Percentiles rank a stretch among this genome's conserved stretches.
These are phyloP conservation scores for Leucophenga montana DNA, from an alignment of 2,888 invertebrate genomes.

Conservation along the genomic window DNA sequence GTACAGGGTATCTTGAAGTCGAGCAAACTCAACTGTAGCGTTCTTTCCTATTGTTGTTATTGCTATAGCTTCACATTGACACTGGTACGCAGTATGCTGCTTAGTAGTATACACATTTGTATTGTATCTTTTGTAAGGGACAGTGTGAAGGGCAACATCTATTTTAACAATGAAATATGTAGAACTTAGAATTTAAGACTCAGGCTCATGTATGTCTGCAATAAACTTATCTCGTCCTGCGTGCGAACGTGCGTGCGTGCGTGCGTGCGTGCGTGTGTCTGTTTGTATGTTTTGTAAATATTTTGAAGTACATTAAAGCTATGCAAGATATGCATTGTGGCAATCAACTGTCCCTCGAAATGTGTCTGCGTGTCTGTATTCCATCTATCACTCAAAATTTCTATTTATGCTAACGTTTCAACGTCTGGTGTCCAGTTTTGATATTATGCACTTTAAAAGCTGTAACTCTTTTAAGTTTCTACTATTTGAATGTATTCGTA, in stretches of 20 bases:
- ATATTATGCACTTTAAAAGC: too few species aligned
- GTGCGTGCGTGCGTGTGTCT: conserved; percentile 34
- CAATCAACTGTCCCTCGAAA: too few species aligned
- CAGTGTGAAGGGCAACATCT: neutral
- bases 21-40: too few species aligned
- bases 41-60: too few species aligned
- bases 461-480: too few species aligned
- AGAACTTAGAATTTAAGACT: conserved; percentile 6
- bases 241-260: too few species aligned
- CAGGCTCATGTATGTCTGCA: conserved; percentile 22
- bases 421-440: too few species aligned
- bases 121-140: neutral
- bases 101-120: neutral
- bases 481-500: too few species aligned
- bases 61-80: neutral
- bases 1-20: too few species aligned
- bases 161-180: neutral
- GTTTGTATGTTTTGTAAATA: conserved; percentile 2
- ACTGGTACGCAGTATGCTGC: too few species aligned
- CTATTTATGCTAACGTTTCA: too few species aligned
- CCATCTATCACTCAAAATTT: neutral
- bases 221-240: conserved; percentile 28
- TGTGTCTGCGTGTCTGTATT: neutral
- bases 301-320: conserved; percentile 12
- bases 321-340: neutral